phyloP scores from a whole-genome alignment of 2,888 invertebrate species.

The Xestoiulus laeticollis region DNA sequence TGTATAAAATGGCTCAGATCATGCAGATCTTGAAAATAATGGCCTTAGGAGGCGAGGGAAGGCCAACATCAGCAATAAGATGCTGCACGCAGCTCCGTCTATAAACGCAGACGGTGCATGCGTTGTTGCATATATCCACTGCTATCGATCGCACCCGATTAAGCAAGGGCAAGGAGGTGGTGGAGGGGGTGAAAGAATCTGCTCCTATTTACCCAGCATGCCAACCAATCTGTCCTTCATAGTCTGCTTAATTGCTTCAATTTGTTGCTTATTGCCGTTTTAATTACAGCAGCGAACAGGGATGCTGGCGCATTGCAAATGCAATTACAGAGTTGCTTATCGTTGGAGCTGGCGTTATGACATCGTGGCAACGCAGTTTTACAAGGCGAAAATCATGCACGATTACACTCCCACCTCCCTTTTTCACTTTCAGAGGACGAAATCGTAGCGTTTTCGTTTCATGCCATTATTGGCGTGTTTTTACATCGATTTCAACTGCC shows the following conservation, averaged over 20 bases:
- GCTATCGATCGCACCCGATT: too few relatives aligned
- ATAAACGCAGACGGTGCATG: too few relatives aligned
- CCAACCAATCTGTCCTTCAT: constrained; percentile 31
- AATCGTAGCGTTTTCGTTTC: too few relatives aligned
- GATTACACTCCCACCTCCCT: background rate
- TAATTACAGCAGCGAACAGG: constrained; percentile 45
- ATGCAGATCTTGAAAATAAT: constrained; percentile 19
- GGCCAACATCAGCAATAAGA: background rate
- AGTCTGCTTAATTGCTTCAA: constrained; percentile 45
- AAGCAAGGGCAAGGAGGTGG: background rate
- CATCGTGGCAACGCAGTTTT: background rate
- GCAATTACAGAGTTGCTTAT: constrained; percentile 8
- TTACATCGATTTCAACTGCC: too few relatives aligned
- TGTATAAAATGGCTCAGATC: constrained; percentile 13
- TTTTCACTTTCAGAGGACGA: too few relatives aligned
- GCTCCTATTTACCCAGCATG: background rate
- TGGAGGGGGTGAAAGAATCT: too few relatives aligned
- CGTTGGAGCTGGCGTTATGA: background rate
- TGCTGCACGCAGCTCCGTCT: too few relatives aligned
- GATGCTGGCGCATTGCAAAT: background rate
- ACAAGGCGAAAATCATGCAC: background rate
- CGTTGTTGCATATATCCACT: too few relatives aligned
- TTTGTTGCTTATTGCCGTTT: constrained; percentile 45
- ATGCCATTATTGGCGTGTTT: too few relatives aligned
- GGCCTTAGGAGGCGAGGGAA: background rate